Conservation (phyloP, 2,797 vertebrate genomes). For the Urocyon cinereoargenteus region DNA sequence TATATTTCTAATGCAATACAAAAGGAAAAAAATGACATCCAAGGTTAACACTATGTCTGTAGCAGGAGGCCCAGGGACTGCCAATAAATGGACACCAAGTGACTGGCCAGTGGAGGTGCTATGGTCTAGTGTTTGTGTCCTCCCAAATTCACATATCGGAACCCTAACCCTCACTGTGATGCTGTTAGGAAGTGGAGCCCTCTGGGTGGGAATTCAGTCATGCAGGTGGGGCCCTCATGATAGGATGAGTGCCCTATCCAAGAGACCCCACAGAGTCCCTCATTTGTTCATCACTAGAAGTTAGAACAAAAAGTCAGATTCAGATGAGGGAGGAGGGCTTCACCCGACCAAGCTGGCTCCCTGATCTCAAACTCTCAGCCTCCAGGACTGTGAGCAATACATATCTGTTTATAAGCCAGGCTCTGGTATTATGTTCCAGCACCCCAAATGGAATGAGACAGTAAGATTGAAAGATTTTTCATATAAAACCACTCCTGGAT, state of each 20-base stretch:
- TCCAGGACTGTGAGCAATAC: not conserved
- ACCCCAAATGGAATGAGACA: not conserved
- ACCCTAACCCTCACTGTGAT: not conserved
- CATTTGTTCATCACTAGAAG: too few species aligned
- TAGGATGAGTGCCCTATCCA: not conserved
- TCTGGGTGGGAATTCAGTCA: not conserved
- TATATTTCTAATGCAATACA: not conserved
- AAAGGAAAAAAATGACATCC: not conserved
- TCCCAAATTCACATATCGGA: not conserved
- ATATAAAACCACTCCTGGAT: not conserved
- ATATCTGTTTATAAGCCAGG: not conserved
- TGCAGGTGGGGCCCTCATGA: not conserved
- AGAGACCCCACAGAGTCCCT: not conserved
- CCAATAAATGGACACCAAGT: not conserved
- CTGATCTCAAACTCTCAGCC: not conserved
- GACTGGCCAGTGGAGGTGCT: not conserved
- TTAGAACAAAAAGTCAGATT: not conserved
- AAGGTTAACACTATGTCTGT: not conserved
- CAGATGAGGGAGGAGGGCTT: not conserved
- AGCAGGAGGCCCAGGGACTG: not conserved
- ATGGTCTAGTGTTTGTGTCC: not conserved
- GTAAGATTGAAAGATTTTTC: not conserved
- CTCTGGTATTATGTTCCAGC: not conserved
- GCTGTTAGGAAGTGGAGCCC: not conserved
- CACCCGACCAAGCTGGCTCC: fast-evolving